Base-by-base conservation (phyloP, 2,797 vertebrate species). In the Staurois parvus region DNA sequence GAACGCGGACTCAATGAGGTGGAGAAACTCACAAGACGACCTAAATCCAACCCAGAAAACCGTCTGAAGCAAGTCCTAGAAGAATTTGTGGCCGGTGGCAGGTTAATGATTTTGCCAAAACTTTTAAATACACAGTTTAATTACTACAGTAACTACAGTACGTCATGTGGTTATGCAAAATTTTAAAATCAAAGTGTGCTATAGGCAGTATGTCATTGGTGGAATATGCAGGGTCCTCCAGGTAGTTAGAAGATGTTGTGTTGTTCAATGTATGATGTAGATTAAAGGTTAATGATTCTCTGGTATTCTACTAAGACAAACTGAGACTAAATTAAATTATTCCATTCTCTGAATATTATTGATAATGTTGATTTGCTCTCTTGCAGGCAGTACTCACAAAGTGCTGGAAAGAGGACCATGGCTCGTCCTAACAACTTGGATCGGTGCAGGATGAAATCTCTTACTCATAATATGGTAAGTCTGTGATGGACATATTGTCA, bases 1-100 rank as follows among this genome's bases (percentile, higher is more conserved):
- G 97, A 97, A 74, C 90, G 93, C 32, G 97, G 98, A 13, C 93
- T 98, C 24, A 93, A 95, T 34, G 94, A 97, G 0, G 95, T 96
- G 82, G 96, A 97, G 75, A 95, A 92, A 85, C 93, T 96, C 7
- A 72, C 95, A 86, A 95, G 94, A 90, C 94, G 95, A 85, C 94
- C 95, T 0, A 94, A 92, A 87, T 92, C 93, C 73, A 94, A 94
- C 0, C 92, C 93, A 28, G 97, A 96, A 86, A 93, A 93, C 52
- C 89, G 90, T 21, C 91, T 99, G 77, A 91, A 92, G 80, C 94
- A 96, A 72, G 93, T 96, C 11, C 90, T 98, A 73, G 91, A 97
- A 84, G 97, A 98, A 89, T 94, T 99, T 88, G 91, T 98, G 88
- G 95, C 94, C 70, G 95, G 96, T 76, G 98, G 96, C 95, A 98